Percentiles rank a stretch among this genome's conserved stretches.
Conservation (phyloP, 2,888 invertebrate species). For the Andricus quercusramuli region DNA sequence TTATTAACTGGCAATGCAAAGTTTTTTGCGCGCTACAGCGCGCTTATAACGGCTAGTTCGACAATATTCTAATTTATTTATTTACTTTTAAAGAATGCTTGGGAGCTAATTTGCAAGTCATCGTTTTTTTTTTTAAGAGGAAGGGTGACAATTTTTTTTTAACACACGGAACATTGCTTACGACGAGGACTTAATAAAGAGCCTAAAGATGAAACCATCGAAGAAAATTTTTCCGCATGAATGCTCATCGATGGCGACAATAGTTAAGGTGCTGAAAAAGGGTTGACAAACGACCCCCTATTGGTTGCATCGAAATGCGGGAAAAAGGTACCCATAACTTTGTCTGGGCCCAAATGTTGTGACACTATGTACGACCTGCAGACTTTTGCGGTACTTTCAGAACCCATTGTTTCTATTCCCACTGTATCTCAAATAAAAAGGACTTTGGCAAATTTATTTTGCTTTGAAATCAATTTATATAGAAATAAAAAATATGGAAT, state of each 20-base stretch:
- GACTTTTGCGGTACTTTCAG: constrained; percentile 35
- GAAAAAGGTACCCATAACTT: constrained; percentile 68
- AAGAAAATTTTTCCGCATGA: constrained; percentile 60
- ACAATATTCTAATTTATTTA: background rate
- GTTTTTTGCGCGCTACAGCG: no score
- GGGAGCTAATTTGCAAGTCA: constrained; percentile 25
- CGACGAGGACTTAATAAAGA: constrained; percentile 37
- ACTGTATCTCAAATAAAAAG: background rate
- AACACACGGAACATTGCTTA: constrained; percentile 21
- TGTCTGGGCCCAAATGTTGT: constrained; percentile 76
- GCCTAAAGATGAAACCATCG: constrained; percentile 44
- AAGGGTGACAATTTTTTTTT: constrained; percentile 36
- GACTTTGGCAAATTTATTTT: no score
- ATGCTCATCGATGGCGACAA: constrained; percentile 54
- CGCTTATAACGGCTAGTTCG: background rate
- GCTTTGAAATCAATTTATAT: no score
- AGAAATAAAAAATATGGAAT: no score
- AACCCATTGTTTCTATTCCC: constrained; percentile 13
- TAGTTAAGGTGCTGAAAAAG: constrained; percentile 59
- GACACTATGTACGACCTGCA: constrained; percentile 65
- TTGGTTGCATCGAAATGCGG: constrained; percentile 61
- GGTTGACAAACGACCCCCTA: constrained; percentile 57
- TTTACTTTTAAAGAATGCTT: background rate
- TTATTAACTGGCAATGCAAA: no score
- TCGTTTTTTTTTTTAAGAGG: constrained; percentile 10